Percentiles rank a stretch among this genome's conserved stretches.
Evolutionary conservation across 2,113 vertebrate species (phyloP).

Genomic region (Tachycineta bicolor): DNA sequence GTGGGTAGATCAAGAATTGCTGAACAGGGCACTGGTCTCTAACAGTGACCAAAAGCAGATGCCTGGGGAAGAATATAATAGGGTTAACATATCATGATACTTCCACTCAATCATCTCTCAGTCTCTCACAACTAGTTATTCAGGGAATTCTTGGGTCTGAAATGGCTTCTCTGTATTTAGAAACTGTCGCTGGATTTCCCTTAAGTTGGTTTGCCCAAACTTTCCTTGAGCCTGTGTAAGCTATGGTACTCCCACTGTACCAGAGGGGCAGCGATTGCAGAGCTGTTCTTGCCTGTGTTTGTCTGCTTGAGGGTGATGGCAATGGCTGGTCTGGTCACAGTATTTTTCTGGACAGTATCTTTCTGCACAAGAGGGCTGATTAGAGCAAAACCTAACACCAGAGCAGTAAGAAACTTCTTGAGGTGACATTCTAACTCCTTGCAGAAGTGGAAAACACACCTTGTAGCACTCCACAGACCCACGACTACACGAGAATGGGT

Average conservation of each 20-base stretch:
- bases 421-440: not conserved
- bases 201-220: not conserved
- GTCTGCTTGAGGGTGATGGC: not conserved
- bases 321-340: not conserved
- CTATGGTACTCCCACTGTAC: not conserved
- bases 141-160: not conserved
- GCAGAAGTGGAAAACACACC: not conserved
- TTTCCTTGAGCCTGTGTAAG: not conserved
- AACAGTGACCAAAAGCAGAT: conserved; percentile 1
- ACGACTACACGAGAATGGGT: not conserved
- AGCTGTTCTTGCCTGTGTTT: not conserved
- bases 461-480: not conserved
- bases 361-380: not conserved
- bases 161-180: not conserved
- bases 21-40: not conserved
- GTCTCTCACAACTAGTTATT: not conserved
- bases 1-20: not conserved
- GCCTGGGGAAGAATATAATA: not conserved
- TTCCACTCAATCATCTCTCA: not conserved
- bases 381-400: not conserved
- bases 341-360: not conserved
- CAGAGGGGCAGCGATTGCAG: not conserved
- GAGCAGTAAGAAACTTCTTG: not conserved
- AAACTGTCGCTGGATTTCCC: not conserved
- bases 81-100: not conserved